Evolutionary conservation across 2,797 vertebrate species (phyloP).

Genomic region (Pipistrellus kuhlii): DNA sequence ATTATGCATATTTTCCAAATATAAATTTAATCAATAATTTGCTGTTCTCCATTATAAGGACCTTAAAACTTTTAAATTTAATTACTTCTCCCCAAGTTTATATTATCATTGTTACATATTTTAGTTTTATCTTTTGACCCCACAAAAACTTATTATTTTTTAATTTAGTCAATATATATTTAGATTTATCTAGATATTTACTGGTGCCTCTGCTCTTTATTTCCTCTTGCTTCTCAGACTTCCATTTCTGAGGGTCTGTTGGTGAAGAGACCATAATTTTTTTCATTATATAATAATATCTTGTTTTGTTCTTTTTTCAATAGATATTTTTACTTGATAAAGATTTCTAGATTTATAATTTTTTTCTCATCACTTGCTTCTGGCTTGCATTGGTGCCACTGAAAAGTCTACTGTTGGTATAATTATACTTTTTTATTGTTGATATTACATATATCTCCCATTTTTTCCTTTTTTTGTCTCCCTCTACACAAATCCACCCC

Average conservation of each 20-base stretch:
- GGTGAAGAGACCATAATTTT: background rate
- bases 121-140: constrained; percentile 27
- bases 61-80: constrained; percentile 18
- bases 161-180: constrained; percentile 32
- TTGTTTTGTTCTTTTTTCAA: background rate
- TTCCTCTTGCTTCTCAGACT: constrained; percentile 31
- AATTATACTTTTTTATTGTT: background rate
- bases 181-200: background rate
- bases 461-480: too few species aligned
- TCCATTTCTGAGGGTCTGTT: background rate
- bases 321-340: constrained; percentile 27
- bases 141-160: background rate
- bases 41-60: background rate
- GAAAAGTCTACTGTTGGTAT: background rate
- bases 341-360: background rate
- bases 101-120: background rate
- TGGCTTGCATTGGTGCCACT: background rate
- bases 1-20: background rate
- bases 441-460: too few species aligned
- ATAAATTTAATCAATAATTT: constrained; percentile 31
- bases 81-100: background rate
- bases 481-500: too few species aligned
- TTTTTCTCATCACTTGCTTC: background rate
- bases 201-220: background rate
- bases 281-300: background rate